Percentiles rank a stretch among this genome's conserved stretches.
phyloP scores from a whole-genome alignment of 2,888 invertebrate genomes.

The Drosophila paucipuncta region DNA sequence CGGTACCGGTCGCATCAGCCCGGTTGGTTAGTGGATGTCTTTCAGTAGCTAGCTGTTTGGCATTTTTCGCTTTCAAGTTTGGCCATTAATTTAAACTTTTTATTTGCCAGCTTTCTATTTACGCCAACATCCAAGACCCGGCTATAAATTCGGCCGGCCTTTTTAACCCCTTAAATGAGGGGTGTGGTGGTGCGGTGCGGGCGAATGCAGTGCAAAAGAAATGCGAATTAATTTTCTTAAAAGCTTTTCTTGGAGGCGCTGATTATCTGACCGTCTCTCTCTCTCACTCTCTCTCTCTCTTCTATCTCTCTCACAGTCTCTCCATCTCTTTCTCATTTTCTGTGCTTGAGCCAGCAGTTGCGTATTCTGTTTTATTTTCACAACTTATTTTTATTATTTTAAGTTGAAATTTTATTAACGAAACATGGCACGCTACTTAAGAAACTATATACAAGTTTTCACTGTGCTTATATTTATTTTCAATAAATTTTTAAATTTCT shows the following conservation, averaged over 20 bases:
- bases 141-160: constrained; percentile 67
- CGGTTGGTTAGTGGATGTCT: constrained; percentile 25
- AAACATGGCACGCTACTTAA: constrained; percentile 71
- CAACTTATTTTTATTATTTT: constrained; percentile 31
- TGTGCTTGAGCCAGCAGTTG: constrained; percentile 1
- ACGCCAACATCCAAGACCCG: constrained; percentile 50
- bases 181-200: background rate
- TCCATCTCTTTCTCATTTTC: background rate
- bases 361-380: background rate
- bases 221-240: constrained; percentile 78
- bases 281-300: background rate
- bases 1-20: constrained; percentile 30
- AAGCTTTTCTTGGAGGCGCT: constrained; percentile 78
- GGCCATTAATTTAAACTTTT: constrained; percentile 78
- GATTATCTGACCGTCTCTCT: constrained; percentile 65
- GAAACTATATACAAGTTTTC: constrained; percentile 59
- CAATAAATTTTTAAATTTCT: constrained; percentile 66
- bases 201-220: constrained; percentile 52
- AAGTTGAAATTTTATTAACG: constrained; percentile 75
- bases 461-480: constrained; percentile 70
- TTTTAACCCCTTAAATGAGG: constrained; percentile 45
- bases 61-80: constrained; percentile 70
- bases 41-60: constrained; percentile 23
- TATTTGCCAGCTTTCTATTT: constrained; percentile 66
- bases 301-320: background rate